Evolutionary conservation across 92 coral and sea anemone species (phyloP).

Genomic region (Phymanthus crucifer): DNA sequence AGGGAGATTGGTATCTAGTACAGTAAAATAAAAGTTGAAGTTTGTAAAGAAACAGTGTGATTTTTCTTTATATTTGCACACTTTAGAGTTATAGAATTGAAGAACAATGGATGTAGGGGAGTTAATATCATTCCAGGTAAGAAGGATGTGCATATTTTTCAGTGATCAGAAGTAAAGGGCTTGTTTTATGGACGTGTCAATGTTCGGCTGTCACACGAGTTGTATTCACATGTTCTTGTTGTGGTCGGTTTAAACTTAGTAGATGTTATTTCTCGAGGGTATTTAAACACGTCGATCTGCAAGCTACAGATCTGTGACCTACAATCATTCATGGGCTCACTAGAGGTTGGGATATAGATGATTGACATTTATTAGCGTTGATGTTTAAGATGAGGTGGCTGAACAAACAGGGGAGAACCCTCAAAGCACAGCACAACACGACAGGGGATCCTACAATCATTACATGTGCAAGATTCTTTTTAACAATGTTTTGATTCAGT

Average conservation of each 20-base stretch:
- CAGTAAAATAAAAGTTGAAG: background rate
- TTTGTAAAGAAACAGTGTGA: background rate
- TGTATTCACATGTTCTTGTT: background rate
- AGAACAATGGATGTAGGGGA: constrained; percentile 65
- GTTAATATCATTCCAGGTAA: constrained; percentile 73
- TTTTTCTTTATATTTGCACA: background rate
- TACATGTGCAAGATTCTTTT: no score
- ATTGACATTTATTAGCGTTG: no score
- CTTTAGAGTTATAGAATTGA: background rate
- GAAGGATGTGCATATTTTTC: background rate
- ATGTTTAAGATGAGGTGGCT: no score
- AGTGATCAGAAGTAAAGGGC: background rate
- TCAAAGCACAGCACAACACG: no score
- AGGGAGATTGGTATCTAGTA: constrained; percentile 24
- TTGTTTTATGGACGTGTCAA: background rate
- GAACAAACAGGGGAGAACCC: no score
- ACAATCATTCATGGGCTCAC: no score
- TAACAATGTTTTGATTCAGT: no score
- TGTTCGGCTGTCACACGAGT: background rate
- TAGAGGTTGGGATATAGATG: no score
- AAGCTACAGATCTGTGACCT: no score
- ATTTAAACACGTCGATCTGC: no score
- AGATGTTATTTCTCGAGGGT: no score
- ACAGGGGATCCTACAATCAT: no score
- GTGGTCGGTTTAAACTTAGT: background rate